These are phyloP conservation scores for Cygnus atratus DNA, from an alignment of 2,113 vertebrate genomes.

Conservation along the genomic window DNA sequence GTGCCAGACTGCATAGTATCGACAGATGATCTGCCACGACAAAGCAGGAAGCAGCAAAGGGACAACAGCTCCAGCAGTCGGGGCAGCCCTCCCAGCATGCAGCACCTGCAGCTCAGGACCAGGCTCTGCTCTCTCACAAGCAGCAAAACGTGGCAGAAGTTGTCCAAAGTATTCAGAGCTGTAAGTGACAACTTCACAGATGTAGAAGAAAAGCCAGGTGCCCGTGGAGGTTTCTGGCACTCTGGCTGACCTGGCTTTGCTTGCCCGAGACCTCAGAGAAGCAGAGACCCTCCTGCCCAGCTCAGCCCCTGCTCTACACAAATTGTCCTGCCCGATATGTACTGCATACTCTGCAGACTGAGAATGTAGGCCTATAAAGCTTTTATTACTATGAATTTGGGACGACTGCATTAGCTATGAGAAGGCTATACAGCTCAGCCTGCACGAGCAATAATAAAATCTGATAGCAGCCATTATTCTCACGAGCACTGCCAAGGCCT, in stretches of 20 bases:
- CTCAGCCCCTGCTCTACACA: not conserved
- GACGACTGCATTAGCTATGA: not conserved
- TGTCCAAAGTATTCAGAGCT: not conserved
- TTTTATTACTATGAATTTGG: not conserved
- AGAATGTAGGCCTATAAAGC: not conserved
- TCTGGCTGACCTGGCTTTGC: not conserved
- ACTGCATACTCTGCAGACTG: not conserved
- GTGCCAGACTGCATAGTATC: not conserved
- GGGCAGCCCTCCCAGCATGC: not conserved
- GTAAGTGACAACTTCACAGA: not conserved
- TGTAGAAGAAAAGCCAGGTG: not conserved
- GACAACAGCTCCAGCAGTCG: not conserved
- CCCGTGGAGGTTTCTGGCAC: not conserved
- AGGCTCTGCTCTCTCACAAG: not conserved
- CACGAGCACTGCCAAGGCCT: rapidly evolving
- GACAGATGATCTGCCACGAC: not conserved
- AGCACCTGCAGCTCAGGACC: not conserved
- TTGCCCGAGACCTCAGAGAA: not conserved
- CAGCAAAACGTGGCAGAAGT: not conserved
- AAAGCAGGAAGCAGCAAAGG: not conserved
- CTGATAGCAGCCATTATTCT: not conserved
- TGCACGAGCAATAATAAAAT: not conserved
- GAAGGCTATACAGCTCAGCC: not conserved
- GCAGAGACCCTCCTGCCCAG: not conserved
- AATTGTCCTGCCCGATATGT: not conserved